Percentiles rank a stretch among this genome's conserved stretches.
Conservation (phyloP, 2,888 invertebrate genomes). For the Chouioia cunea region DNA sequence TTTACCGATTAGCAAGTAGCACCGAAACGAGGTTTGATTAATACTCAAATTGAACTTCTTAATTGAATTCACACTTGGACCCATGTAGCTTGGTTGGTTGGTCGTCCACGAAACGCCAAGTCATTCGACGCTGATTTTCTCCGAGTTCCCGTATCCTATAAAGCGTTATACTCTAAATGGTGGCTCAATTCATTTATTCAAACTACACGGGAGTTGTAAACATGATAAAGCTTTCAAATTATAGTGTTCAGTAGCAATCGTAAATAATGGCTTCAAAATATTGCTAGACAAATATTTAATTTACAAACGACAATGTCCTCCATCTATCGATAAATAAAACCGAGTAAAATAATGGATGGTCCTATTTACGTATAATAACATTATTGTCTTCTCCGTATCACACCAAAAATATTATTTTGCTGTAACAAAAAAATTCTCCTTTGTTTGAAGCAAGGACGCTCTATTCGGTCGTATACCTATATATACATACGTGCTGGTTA, state of each 20-base stretch:
- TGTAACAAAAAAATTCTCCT: constrained; percentile 36
- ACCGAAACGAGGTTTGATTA: constrained; percentile 64
- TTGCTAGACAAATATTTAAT: too few species aligned
- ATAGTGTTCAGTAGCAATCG: too few species aligned
- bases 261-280: too few species aligned
- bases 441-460: constrained; percentile 42
- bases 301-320: too few species aligned
- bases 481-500: not conserved
- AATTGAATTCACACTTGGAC: constrained; percentile 68
- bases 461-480: constrained; percentile 15
- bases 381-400: too few species aligned
- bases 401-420: not conserved
- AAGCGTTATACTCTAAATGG: constrained; percentile 27
- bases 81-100: constrained; percentile 51
- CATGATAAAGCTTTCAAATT: too few species aligned
- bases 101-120: constrained; percentile 61
- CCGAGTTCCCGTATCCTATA: constrained; percentile 54
- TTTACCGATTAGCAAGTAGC: constrained; percentile 14
- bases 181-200: constrained; percentile 44
- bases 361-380: too few species aligned
- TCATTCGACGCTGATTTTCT: constrained; percentile 66
- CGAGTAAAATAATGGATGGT: too few species aligned
- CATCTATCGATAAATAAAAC: too few species aligned
- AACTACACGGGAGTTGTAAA: not conserved
- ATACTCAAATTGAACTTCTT: constrained; percentile 63